A percentile compares a stretch with the other conserved stretches of the same genome.
Evolutionary conservation across 1,140 invertebrate species (phyloP).

Genomic region (Musca vetustissima): DNA sequence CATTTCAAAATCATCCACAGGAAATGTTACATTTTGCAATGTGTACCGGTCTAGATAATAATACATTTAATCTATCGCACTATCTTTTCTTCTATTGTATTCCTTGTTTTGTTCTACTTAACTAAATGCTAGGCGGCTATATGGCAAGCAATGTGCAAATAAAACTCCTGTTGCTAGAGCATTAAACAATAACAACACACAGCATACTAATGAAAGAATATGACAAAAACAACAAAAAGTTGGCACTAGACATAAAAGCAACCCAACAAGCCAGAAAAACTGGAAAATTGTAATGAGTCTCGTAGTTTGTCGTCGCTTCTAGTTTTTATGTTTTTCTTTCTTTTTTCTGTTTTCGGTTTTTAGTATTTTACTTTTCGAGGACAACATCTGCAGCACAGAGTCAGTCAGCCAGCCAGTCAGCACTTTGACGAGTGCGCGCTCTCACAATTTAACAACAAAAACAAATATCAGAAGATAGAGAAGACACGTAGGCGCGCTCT

Average conservation of each 20-base stretch:
- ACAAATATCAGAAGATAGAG: not conserved
- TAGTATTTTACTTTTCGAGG: slow-evolving; percentile 9
- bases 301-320: not conserved
- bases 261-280: slow-evolving; percentile 9
- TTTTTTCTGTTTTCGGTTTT: not conserved
- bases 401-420: not conserved
- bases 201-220: not conserved
- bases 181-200: not conserved
- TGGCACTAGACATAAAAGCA: not conserved
- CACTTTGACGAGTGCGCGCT: too few relatives aligned
- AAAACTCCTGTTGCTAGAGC: not conserved
- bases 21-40: too few relatives aligned
- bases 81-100: not conserved
- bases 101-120: not conserved
- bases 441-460: not conserved
- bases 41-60: too few relatives aligned
- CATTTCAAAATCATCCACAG: too few relatives aligned
- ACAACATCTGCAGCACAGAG: slow-evolving; percentile 1
- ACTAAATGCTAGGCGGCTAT: not conserved
- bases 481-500: slow-evolving; percentile 12
- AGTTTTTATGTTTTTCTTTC: not conserved
- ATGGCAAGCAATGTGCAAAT: not conserved
- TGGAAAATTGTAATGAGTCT: not conserved
- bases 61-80: too few relatives aligned
- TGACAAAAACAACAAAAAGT: not conserved